These are phyloP conservation scores for Apeira syringaria DNA, from an alignment of 2,888 invertebrate genomes.

Conservation along the genomic window DNA sequence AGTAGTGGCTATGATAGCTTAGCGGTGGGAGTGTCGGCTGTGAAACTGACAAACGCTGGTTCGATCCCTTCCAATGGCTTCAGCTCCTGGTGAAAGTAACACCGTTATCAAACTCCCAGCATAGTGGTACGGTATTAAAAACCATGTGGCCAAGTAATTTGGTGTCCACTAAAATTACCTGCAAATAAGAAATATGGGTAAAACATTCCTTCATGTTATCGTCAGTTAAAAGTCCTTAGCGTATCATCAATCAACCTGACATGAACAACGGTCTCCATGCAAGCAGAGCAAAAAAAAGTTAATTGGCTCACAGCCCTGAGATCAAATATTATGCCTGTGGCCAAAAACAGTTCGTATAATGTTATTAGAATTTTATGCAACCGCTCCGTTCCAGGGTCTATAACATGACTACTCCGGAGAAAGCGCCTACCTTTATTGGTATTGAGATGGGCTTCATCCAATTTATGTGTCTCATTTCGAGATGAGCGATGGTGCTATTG, in stretches of 20 bases:
- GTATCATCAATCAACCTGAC: conserved; percentile 23
- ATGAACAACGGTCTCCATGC: conserved; percentile 14
- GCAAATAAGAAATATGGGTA: too few relatives aligned
- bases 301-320: conserved; percentile 26
- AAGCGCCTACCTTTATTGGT: conserved; percentile 31
- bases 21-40: too few relatives aligned
- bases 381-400: conserved; percentile 15
- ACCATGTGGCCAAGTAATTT: too few relatives aligned
- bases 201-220: too few relatives aligned
- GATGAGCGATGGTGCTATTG: conserved; percentile 22
- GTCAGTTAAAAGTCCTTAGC: too few relatives aligned
- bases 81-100: too few relatives aligned
- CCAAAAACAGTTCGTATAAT: conserved; percentile 32
- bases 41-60: too few relatives aligned
- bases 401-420: conserved; percentile 20
- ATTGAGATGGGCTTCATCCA: conserved; percentile 31
- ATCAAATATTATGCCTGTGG: conserved; percentile 26
- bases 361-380: conserved; percentile 34
- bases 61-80: too few relatives aligned
- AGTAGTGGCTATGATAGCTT: too few relatives aligned
- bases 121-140: too few relatives aligned
- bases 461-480: conserved; percentile 30
- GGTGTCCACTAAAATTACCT: too few relatives aligned
- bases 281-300: conserved; percentile 25
- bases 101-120: too few relatives aligned